Evolutionary conservation across 2,888 invertebrate species (phyloP).

Genomic region (Rhagonycha fulva): DNA sequence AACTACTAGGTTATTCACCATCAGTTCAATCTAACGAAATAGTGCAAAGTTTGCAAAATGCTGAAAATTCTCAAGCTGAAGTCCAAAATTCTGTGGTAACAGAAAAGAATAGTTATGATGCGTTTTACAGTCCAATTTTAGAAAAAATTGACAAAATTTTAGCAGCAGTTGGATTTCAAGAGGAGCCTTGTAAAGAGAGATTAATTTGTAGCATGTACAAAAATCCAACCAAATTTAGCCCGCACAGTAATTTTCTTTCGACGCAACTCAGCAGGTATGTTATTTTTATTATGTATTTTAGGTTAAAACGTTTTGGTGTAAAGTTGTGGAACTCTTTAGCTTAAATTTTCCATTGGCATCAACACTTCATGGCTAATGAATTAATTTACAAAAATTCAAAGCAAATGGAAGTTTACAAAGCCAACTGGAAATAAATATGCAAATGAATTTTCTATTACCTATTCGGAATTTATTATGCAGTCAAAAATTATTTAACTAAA

Average conservation of each 20-base stretch:
- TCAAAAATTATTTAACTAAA: background rate
- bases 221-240: constrained; percentile 79
- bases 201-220: constrained; percentile 85
- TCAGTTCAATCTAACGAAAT: background rate
- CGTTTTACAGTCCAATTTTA: constrained; percentile 79
- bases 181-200: constrained; percentile 76
- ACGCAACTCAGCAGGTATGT: constrained; percentile 87
- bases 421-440: background rate
- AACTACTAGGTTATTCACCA: background rate
- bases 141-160: constrained; percentile 79
- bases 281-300: background rate
- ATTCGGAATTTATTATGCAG: too few relatives aligned
- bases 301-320: too few relatives aligned
- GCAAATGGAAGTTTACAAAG: background rate
- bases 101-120: constrained; percentile 53
- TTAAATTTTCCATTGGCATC: too few relatives aligned
- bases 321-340: too few relatives aligned
- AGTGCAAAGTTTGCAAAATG: background rate
- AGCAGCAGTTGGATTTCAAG: constrained; percentile 68
- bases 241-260: constrained; percentile 85
- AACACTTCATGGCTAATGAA: too few relatives aligned
- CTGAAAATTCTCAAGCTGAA: background rate
- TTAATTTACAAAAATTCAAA: background rate
- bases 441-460: background rate
- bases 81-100: constrained; percentile 36